Evolutionary conservation across 2,797 vertebrate genomes (phyloP).

Genomic region (Pangasius larnaudii): DNA sequence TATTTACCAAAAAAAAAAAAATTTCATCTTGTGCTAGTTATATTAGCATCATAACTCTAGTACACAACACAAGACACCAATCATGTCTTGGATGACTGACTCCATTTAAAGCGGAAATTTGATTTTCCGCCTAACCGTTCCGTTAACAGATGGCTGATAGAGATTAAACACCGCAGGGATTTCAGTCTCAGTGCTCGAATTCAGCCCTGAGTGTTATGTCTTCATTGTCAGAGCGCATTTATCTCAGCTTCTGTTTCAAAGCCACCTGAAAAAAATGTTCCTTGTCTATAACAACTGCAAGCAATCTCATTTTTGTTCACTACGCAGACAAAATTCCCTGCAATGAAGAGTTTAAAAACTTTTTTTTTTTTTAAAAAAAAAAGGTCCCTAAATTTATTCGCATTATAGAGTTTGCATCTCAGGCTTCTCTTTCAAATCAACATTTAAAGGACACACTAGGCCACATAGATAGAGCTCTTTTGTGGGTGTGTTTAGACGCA

Average conservation of each 20-base stretch:
- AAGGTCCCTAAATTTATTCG: background rate
- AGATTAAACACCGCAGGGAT: conserved; percentile 16
- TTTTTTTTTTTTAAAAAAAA: background rate
- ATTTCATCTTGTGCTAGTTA: too few species aligned
- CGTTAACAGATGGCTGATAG: conserved; percentile 21
- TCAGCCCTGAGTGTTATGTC: background rate
- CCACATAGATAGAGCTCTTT: conserved; percentile 37
- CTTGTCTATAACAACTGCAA: background rate
- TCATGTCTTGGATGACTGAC: background rate
- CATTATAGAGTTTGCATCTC: conserved; percentile 3
- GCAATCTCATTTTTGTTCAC: background rate
- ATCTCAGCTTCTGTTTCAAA: background rate
- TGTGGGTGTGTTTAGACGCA: conserved; percentile 41
- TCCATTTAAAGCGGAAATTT: conserved; percentile 6
- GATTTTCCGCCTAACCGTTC: background rate
- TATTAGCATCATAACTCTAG: background rate
- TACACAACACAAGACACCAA: background rate
- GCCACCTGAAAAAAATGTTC: background rate
- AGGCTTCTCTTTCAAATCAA: conserved; percentile 33
- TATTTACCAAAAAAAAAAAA: too few species aligned
- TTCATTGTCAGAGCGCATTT: background rate
- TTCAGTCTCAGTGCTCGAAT: background rate
- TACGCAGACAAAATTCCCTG: background rate
- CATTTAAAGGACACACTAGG: conserved; percentile 41
- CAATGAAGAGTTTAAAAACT: too few species aligned